Base-by-base conservation (phyloP, 2,113 vertebrate genomes). In the Seriola quinqueradiata region DNA sequence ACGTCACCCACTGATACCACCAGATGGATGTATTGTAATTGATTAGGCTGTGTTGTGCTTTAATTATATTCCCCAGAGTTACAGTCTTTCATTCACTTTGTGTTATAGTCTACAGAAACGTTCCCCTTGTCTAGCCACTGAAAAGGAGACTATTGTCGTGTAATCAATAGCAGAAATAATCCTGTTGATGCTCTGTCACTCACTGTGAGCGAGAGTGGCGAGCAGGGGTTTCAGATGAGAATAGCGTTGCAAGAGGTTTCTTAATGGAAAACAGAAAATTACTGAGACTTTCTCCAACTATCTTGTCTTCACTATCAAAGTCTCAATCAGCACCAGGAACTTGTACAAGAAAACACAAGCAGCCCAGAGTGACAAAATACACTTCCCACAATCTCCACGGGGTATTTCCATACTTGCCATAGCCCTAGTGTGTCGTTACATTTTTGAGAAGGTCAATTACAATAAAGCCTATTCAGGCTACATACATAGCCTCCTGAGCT, bases 161-260 rank as follows among this genome's bases (percentile, higher is more conserved):
- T 42, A 68, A 68, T 83, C 65, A 79, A 23, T 65, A 75, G 38
- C 28, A 3, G 1, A 65, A 58, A 32, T 75, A 70, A 64, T 84
- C 38, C 9, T 63, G 38, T 63, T 79, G 4, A 55, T 66, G 38
- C 46, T 55, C 19, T 23, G 32, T 64, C 34, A 34, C 28, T 69
- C 32, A n/a, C 8, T 61, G 19, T 38, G 58, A 57, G 68, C 21
- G 68, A 63, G 46, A 70, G 59, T 2, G 2, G 13, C 1, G 1
- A 61, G 46, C 28, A 63, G 57, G 25, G 50, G 50, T 82, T 75
- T 55, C 9, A 55, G 40, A 75, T 12, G 4, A 38, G 16, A 68
- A 54, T 23, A 16, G 44, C 25, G 25, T 69, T 46, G 4, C 57
- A 32, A 14, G 5, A 44, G 40, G 57, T 57, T 25, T 57, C 48